Base-by-base conservation (phyloP, 2,113 vertebrate genomes). In the Climacteris rufus region DNA sequence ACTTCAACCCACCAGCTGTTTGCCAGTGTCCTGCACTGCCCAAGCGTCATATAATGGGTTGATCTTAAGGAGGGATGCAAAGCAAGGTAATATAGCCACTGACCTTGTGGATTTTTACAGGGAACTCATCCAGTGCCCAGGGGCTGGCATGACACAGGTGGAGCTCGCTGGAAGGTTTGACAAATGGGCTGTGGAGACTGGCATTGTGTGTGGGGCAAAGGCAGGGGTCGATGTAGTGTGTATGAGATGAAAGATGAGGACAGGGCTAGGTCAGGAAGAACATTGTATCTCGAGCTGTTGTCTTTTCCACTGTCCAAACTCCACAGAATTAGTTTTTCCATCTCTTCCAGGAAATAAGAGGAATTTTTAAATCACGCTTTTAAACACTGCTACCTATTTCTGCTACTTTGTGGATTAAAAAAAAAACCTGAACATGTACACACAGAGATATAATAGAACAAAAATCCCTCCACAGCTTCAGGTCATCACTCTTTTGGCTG, bases 201-300 rank as follows among this genome's bases (percentile, higher is more conserved):
- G 91, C 91, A 59, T 44, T 27, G 39, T 44, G 40, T 7, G 6
- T 52, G n/a, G 54, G 80, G 66, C 14, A 2, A 44, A 91, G 84
- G 87, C 70, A 86, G 95, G 84, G 84, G 78, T 93, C 19, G 13
- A 19, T 95, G 89, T 94, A 85, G 65, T 10, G 22, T 72, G 57
- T 69, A 5, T 9, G 25, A 69, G 19, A 97, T 96, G 91, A 97
- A 87, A 72, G 84, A 96, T 95, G 89, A 94, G 54, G 82, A 93
- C 84, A 91, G 87, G 39, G 35, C 75, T 96, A 95, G 93, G 87
- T 96, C 93, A 94, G 75, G 82, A 75, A 77, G 83, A 96, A 87
- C 82, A 53, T 7, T 89, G 70, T 64, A 21, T 78, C 89, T 84
- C 50, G 13, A 11, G 19, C 37, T 11, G 2, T 45, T 77, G 50